Percentiles rank a stretch among this genome's conserved stretches.
phyloP scores from a whole-genome alignment of 2,113 vertebrate species.

The Trematocara stigmaticum region DNA sequence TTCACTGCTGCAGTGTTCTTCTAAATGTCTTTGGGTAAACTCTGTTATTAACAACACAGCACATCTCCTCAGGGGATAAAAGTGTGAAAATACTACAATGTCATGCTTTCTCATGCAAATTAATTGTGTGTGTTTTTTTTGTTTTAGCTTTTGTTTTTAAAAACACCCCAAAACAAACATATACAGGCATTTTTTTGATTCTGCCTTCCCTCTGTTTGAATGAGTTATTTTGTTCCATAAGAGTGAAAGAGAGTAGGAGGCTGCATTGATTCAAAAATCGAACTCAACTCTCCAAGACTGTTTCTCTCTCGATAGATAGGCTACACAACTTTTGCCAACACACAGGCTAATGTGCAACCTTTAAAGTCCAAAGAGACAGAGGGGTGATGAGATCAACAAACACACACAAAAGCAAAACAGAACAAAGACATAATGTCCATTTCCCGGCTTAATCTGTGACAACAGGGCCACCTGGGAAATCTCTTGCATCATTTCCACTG shows the following conservation, averaged over 20 bases:
- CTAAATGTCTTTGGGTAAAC: background rate
- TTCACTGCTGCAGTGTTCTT: background rate
- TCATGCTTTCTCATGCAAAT: background rate
- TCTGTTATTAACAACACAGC: background rate
- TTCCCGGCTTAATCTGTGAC: background rate
- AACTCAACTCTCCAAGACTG: constrained; percentile 22
- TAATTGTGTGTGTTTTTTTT: background rate
- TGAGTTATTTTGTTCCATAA: constrained; percentile 2
- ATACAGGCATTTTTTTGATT: background rate
- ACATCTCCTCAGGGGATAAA: background rate
- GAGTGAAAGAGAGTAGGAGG: constrained; percentile 7
- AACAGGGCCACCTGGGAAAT: background rate
- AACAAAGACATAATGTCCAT: background rate
- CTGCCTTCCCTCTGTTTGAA: background rate
- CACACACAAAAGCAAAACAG: background rate
- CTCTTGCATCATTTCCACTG: constrained; percentile 11
- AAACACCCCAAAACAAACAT: background rate
- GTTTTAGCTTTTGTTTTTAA: background rate
- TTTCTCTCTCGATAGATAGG: background rate
- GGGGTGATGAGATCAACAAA: background rate
- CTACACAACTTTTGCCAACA: background rate
- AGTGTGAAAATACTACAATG: background rate
- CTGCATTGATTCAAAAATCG: constrained; percentile 44
- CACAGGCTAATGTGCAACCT: background rate
- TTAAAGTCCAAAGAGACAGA: background rate